Evolutionary conservation across 2,888 invertebrate genomes (phyloP), one percentile per base, ranked within the genome.

Genomic region (Fabriciana adippe): DNA sequence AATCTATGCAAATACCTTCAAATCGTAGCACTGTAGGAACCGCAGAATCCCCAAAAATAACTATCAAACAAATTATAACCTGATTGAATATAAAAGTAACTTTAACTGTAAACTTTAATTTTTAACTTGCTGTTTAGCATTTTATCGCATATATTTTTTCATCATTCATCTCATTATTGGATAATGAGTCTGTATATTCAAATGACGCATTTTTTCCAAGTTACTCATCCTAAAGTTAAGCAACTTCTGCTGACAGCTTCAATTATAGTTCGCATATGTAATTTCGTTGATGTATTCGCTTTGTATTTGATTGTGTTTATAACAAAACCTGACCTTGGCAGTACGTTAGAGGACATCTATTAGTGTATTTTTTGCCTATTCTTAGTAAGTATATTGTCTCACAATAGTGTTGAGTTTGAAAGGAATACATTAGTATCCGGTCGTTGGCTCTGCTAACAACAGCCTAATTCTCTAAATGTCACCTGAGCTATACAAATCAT

Each of bases 401-500:
- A 85, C 84, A 88, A 86, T 86, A 81, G 78, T 80, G 77, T 78
- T 77, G 79, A 79, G 79, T 83, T 87, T 89, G 85, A 85, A 89
- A 87, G 84, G 89, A 88, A 90, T 89, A 89, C 77, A 89, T 89
- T 89, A 86, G 77, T 78, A 73, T 45, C 75, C 81, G 88, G 89
- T 88, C 89, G 81, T 81, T 82, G 70, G 55, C 74, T 53, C 60
- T 35, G 54, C 15, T 60, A 67, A 55, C 35, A 41, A 51, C 55
- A 67, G 48, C 61, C 61, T 61, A 71, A 35, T 68, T 51, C 41
- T 65, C 64, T n/a, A 47, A 64, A 65, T 67, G 55, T 61, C 60
- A 59, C 57, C 13, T 16, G 55, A 47, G 8, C 47, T 8, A n/a
- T 64, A 50, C 41, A 48, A 35, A 41, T 18, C 18, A 14, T 16